These are phyloP conservation scores for Madoqua kirkii DNA, from an alignment of 2,113 vertebrate species.

Conservation along the genomic window DNA sequence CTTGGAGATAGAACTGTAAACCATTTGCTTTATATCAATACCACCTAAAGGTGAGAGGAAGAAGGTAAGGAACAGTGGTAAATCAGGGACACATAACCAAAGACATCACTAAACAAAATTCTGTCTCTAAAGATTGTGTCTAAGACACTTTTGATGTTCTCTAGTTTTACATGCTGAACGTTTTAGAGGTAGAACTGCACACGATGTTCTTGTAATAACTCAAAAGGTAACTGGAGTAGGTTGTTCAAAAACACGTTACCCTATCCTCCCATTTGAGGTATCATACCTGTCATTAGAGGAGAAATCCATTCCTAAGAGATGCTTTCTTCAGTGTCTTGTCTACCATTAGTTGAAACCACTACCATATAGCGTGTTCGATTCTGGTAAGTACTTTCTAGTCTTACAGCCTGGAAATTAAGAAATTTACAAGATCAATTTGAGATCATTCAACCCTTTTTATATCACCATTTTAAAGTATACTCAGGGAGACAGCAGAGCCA, in stretches of 20 bases:
- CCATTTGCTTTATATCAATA: slow-evolving; percentile 24
- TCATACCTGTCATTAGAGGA: slow-evolving; percentile 91
- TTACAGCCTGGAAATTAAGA: slow-evolving; percentile 87
- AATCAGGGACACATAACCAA: not conserved
- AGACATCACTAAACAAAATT: not conserved
- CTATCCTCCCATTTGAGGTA: not conserved
- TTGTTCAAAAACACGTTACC: slow-evolving; percentile 38
- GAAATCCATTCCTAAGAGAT: slow-evolving; percentile 97
- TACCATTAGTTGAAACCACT: slow-evolving; percentile 95
- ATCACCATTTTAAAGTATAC: slow-evolving; percentile 5
- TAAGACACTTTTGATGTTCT: slow-evolving; percentile 7
- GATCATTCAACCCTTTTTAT: not conserved
- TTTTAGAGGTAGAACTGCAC: not conserved
- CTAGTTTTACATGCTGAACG: not conserved
- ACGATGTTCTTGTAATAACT: not conserved
- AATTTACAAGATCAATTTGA: slow-evolving; percentile 19
- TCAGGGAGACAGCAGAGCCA: not conserved
- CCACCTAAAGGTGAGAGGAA: not conserved
- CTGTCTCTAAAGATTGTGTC: not conserved
- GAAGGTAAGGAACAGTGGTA: not conserved
- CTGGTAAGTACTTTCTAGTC: slow-evolving; percentile 93
- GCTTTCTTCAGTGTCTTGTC: slow-evolving; percentile 97
- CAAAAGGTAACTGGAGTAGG: not conserved
- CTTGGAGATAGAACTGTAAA: not conserved
- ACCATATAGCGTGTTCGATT: slow-evolving; percentile 98